Conservation (phyloP, 2,797 vertebrate species). For the Merluccius polli region DNA sequence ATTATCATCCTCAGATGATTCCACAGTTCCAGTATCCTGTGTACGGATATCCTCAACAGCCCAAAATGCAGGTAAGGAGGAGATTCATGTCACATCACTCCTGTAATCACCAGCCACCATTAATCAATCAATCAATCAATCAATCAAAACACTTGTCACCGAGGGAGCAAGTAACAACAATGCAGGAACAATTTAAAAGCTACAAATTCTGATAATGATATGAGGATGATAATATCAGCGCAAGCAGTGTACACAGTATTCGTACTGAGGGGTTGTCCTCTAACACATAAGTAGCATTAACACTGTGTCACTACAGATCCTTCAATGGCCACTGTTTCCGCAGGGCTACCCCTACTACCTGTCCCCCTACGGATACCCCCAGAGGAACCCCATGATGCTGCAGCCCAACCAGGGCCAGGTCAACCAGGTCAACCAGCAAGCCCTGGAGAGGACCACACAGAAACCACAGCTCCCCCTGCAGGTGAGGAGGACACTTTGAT, state of each 20-base stretch:
- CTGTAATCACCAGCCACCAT: neutral
- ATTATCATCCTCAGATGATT: constrained; percentile 44
- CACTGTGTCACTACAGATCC: neutral
- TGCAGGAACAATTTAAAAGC: too few relatives aligned
- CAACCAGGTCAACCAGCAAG: constrained; percentile 30
- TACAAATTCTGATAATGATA: too few relatives aligned
- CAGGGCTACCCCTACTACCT: constrained; percentile 70
- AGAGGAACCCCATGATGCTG: constrained; percentile 53
- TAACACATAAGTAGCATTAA: too few relatives aligned
- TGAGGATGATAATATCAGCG: too few relatives aligned
- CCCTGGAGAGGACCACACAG: constrained; percentile 61
- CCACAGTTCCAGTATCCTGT: constrained; percentile 60
- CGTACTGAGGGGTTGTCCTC: too few relatives aligned
- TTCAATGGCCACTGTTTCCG: neutral
- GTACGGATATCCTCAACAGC: constrained; percentile 59
- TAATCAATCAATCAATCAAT: too few relatives aligned
- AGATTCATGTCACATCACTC: constrained; percentile 4
- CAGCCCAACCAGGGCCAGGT: constrained; percentile 60
- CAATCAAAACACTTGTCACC: too few relatives aligned
- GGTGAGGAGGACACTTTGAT: constrained; percentile 42
- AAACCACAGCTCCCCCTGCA: constrained; percentile 69
- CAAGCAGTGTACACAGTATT: too few relatives aligned
- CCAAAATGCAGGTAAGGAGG: constrained; percentile 59
- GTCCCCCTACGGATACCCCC: constrained; percentile 62
- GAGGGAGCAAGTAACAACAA: too few relatives aligned